A percentile compares a stretch with the other conserved stretches of the same genome.
phyloP scores from a whole-genome alignment of 2,797 vertebrate genomes.

The Protonibea diacanthus region DNA sequence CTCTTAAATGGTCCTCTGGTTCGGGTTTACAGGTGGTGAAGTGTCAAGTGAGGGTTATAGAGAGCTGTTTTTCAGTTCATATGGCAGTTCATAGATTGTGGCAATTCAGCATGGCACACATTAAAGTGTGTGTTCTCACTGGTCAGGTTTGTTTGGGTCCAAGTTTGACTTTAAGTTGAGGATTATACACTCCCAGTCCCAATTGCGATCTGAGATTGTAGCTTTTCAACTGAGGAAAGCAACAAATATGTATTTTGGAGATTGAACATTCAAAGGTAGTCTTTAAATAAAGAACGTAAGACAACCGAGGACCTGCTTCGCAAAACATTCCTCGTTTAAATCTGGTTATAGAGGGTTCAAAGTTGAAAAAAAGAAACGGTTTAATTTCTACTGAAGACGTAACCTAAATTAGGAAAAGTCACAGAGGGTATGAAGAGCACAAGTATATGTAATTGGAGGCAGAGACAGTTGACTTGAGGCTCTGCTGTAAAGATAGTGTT shows the following conservation, averaged over 20 bases:
- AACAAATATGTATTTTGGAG: not conserved
- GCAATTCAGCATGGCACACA: slow-evolving; percentile 33
- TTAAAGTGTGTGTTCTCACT: slow-evolving; percentile 30
- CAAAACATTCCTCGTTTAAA: slow-evolving; percentile 4
- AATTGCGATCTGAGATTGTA: not conserved
- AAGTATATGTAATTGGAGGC: not conserved
- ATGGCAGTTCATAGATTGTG: slow-evolving; percentile 51
- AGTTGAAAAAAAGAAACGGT: not conserved
- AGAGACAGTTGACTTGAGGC: not conserved
- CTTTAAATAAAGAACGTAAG: not conserved
- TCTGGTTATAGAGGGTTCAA: not conserved
- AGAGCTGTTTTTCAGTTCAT: slow-evolving; percentile 43
- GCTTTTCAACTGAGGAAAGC: not conserved
- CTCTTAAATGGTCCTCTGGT: not conserved
- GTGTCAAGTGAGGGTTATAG: not conserved
- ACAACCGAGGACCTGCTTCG: not conserved
- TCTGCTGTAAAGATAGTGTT: slow-evolving; percentile 22
- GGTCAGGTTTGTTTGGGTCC: slow-evolving; percentile 38
- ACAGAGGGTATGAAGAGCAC: not conserved
- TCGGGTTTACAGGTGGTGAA: slow-evolving; percentile 1
- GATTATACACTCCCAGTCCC: not conserved
- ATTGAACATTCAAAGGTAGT: not conserved
- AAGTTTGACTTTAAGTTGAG: slow-evolving; percentile 46
- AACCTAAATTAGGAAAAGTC: not conserved
- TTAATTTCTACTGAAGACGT: not conserved